A percentile compares a stretch with the other conserved stretches of the same genome.
These are phyloP conservation scores for Lasioglossum oenotherae DNA, from an alignment of 2,888 invertebrate genomes.

Conservation along the genomic window DNA sequence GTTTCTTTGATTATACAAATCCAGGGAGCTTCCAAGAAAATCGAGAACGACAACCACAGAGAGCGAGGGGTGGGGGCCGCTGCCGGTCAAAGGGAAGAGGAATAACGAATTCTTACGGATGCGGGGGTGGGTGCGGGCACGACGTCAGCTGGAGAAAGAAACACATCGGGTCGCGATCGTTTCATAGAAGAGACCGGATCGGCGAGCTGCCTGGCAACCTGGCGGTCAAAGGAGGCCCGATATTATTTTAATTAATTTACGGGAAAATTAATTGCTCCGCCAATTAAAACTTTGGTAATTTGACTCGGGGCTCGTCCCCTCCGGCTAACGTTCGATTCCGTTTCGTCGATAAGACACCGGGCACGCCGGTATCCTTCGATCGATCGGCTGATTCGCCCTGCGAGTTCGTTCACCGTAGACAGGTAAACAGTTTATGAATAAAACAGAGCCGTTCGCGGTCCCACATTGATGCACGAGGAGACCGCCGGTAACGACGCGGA, in stretches of 20 bases:
- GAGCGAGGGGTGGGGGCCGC: too few relatives aligned
- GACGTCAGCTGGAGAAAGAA: conserved; percentile 14
- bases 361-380: conserved; percentile 27
- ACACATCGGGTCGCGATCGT: conserved; percentile 7
- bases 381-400: conserved; percentile 42
- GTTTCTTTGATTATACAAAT: conserved; percentile 18
- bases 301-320: conserved; percentile 52
- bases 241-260: conserved; percentile 75
- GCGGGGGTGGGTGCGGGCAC: neutral
- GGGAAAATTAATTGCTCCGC: conserved; percentile 73
- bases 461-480: conserved; percentile 20
- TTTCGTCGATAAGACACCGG: conserved; percentile 56
- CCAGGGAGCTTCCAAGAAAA: neutral
- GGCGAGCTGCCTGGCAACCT: conserved; percentile 22
- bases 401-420: conserved; percentile 40
- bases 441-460: conserved; percentile 34
- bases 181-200: neutral
- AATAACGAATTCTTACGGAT: conserved; percentile 10
- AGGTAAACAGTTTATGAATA: conserved; percentile 53
- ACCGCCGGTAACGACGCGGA: conserved; percentile 5
- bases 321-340: conserved; percentile 54
- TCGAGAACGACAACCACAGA: neutral
- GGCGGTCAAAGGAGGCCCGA: conserved; percentile 50
- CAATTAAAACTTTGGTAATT: conserved; percentile 76
- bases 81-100: conserved; percentile 8